Conservation (phyloP, 1,140 invertebrate genomes). For the Drosophila sturtevanti region DNA sequence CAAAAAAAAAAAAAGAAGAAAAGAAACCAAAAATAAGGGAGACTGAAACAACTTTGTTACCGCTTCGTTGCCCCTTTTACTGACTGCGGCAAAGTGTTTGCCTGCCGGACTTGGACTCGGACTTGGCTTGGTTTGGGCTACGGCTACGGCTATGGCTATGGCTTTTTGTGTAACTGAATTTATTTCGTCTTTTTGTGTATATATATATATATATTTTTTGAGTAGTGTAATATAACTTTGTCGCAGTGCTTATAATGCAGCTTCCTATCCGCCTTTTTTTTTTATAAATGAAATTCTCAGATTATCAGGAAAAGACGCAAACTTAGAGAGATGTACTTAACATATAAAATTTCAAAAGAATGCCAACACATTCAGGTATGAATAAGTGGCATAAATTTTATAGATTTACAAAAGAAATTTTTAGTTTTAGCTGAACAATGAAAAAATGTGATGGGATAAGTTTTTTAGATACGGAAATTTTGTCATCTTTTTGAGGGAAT, state of each 20-base stretch:
- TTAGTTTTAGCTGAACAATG: too few relatives aligned
- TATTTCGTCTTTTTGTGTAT: constrained; percentile 31
- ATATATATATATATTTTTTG: background rate
- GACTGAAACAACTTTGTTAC: constrained; percentile 72
- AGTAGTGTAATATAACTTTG: constrained; percentile 43
- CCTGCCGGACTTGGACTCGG: constrained; percentile 40
- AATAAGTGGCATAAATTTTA: background rate
- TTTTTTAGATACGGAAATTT: too few relatives aligned
- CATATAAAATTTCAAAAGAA: background rate
- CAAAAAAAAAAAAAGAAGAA: constrained; percentile 22
- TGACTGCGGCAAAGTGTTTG: constrained; percentile 37
- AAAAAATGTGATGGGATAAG: too few relatives aligned
- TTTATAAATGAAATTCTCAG: constrained; percentile 3
- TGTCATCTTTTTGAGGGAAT: too few relatives aligned
- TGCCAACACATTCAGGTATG: background rate
- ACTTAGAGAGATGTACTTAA: background rate
- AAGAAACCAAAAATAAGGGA: constrained; percentile 17
- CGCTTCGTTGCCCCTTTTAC: constrained; percentile 64
- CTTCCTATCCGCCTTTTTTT: constrained; percentile 27
- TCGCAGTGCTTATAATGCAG: constrained; percentile 27
- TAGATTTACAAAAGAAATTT: background rate
- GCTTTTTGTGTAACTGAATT: constrained; percentile 52
- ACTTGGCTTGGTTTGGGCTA: background rate
- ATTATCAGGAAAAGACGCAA: background rate
- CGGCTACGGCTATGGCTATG: constrained; percentile 41